These are phyloP conservation scores for Leptobrachium leishanense DNA, from an alignment of 2,113 vertebrate genomes.

Conservation along the genomic window DNA sequence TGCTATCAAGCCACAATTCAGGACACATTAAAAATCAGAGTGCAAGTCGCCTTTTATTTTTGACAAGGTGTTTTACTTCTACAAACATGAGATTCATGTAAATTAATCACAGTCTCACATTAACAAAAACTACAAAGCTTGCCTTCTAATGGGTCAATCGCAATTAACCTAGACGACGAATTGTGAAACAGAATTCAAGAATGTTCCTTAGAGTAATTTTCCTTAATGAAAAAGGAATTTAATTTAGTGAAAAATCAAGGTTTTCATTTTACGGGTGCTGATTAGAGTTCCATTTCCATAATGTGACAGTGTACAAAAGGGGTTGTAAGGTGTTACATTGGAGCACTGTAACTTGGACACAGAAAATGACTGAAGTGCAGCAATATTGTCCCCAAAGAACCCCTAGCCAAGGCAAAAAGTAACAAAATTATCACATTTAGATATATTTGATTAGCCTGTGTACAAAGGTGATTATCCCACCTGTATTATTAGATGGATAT, in stretches of 20 bases:
- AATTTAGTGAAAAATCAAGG: neutral
- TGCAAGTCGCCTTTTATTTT: too few species aligned
- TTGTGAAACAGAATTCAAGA: neutral
- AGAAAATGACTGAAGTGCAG: neutral
- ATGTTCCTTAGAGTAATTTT: neutral
- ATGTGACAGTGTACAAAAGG: neutral
- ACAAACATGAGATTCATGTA: too few species aligned
- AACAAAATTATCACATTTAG: neutral
- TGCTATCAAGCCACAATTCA: too few species aligned
- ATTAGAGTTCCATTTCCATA: neutral
- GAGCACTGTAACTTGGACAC: neutral
- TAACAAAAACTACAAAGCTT: too few species aligned
- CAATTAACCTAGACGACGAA: neutral
- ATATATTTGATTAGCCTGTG: too few species aligned
- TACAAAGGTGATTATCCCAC: too few species aligned
- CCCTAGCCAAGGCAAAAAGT: neutral
- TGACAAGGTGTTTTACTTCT: too few species aligned
- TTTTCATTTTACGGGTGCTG: neutral
- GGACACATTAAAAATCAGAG: too few species aligned
- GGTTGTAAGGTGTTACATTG: neutral
- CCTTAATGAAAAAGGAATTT: neutral
- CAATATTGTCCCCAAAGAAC: neutral
- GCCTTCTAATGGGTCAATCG: neutral
- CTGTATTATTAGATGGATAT: too few species aligned
- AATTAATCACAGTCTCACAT: too few species aligned